Conservation (phyloP, 2,113 vertebrate genomes). For the Stegastes partitus region DNA sequence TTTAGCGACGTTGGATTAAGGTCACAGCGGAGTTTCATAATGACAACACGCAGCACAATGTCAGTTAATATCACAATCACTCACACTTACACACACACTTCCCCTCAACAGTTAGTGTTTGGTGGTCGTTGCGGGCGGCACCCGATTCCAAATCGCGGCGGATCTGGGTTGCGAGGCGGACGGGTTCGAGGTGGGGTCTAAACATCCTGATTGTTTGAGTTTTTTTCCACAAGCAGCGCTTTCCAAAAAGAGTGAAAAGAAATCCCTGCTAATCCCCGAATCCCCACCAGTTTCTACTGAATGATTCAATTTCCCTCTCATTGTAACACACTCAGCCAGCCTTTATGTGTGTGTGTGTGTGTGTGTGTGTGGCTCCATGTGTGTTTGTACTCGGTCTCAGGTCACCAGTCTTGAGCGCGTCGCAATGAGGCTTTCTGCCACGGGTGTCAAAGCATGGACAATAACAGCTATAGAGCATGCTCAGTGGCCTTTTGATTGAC, state of each 20-base stretch:
- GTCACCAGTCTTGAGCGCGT: conserved; percentile 43
- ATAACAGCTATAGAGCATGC: conserved; percentile 52
- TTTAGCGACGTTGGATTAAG: conserved; percentile 70
- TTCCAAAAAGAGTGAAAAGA: conserved; percentile 59
- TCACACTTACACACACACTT: conserved; percentile 33
- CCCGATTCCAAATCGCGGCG: background rate
- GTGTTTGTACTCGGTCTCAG: conserved; percentile 43
- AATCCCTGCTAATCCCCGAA: conserved; percentile 67
- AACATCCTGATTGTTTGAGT: conserved; percentile 16
- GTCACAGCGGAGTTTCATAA: conserved; percentile 70
- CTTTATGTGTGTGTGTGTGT: conserved; percentile 32
- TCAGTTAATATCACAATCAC: conserved; percentile 67
- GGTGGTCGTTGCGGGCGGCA: background rate
- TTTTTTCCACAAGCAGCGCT: conserved; percentile 42
- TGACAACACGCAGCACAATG: conserved; percentile 63
- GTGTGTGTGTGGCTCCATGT: conserved; percentile 8
- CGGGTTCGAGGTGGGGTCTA: conserved; percentile 19
- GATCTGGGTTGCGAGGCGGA: background rate
- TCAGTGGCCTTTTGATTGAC: conserved; percentile 65
- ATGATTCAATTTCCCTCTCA: conserved; percentile 64
- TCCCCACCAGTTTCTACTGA: conserved; percentile 58
- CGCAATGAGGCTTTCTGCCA: conserved; percentile 55
- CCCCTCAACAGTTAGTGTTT: conserved; percentile 4
- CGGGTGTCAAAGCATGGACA: conserved; percentile 54
- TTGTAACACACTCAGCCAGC: conserved; percentile 51